Evolutionary conservation across 2,797 vertebrate species (phyloP).

Genomic region (Alouatta caraya): DNA sequence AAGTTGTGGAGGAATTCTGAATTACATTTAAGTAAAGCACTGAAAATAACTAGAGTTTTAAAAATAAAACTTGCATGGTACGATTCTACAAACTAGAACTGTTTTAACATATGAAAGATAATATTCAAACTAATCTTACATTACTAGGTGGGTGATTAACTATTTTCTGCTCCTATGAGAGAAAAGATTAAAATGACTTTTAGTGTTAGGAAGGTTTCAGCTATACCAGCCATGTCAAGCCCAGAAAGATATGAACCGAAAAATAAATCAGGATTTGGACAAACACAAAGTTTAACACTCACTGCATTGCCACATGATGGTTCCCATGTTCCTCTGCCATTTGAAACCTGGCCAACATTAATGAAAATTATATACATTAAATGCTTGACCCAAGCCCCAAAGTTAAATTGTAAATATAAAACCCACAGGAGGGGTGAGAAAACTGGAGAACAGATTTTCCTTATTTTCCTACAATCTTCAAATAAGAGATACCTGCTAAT

Average conservation of each 20-base stretch:
- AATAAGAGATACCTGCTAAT: background rate
- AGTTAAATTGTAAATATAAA: background rate
- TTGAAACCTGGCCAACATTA: background rate
- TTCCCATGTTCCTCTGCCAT: background rate
- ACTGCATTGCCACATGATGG: background rate
- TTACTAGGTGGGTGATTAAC: background rate
- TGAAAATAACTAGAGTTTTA: background rate
- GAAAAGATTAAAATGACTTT: background rate
- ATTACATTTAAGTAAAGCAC: background rate
- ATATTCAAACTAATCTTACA: background rate
- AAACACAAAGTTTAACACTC: background rate
- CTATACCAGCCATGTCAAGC: background rate
- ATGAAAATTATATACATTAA: background rate
- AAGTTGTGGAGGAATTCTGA: background rate
- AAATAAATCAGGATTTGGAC: background rate
- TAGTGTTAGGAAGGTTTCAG: background rate
- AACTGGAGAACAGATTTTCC: background rate
- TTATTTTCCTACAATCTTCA: background rate
- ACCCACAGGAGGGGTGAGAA: background rate
- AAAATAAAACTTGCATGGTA: background rate
- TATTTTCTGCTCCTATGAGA: background rate
- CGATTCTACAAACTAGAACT: conserved; percentile 3
- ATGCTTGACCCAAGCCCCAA: background rate
- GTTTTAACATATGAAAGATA: background rate
- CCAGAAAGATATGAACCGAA: background rate